These are phyloP conservation scores for Arctia plantaginis DNA, from an alignment of 2,888 invertebrate species.

Conservation along the genomic window DNA sequence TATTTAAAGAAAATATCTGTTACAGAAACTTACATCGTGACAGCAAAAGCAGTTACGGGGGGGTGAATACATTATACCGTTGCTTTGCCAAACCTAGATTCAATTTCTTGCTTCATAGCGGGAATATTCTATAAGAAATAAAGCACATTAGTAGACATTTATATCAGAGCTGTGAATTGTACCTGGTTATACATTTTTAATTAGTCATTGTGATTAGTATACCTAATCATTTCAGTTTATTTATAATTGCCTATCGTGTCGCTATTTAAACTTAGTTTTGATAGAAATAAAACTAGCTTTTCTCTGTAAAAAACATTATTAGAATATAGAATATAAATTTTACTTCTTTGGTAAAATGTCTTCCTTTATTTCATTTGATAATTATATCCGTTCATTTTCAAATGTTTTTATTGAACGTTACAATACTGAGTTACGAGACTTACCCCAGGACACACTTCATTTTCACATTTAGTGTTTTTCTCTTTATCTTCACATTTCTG, in stretches of 20 bases:
- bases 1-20: neutral
- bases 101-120: constrained; percentile 23
- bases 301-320: neutral
- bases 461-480: constrained; percentile 30
- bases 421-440: constrained; percentile 8
- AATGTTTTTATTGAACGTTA: neutral
- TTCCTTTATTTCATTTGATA: neutral
- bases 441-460: constrained; percentile 49
- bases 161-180: neutral
- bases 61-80: neutral
- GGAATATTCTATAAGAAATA: constrained; percentile 30
- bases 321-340: neutral
- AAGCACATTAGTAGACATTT: neutral
- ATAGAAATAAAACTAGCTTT: neutral
- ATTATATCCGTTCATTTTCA: neutral
- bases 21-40: constrained; percentile 6
- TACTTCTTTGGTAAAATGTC: neutral
- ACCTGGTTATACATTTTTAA: neutral
- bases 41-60: neutral
- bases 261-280: neutral
- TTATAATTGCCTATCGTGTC: neutral
- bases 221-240: neutral
- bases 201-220: neutral
- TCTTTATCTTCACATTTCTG: constrained; percentile 24
- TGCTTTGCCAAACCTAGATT: constrained; percentile 24